phyloP scores from a whole-genome alignment of 2,888 invertebrate species.

The Chaetoderma sp. region DNA sequence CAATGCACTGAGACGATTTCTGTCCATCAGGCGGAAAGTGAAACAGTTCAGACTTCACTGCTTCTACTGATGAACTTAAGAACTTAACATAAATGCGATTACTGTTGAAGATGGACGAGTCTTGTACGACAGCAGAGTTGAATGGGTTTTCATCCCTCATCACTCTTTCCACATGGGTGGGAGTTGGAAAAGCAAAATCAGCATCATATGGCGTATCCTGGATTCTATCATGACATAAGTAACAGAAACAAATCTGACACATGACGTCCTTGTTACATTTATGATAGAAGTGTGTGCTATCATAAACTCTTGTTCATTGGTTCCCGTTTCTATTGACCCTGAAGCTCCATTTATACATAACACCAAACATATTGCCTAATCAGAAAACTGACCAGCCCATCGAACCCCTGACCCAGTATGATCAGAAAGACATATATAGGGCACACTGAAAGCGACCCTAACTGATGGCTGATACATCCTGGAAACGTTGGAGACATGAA shows the following conservation, averaged over 20 bases:
- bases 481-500: constrained; percentile 15
- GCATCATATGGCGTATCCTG: no score
- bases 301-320: constrained; percentile 21
- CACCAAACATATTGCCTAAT: constrained; percentile 25
- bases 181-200: not conserved
- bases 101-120: constrained; percentile 18
- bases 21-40: constrained; percentile 18
- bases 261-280: constrained; percentile 14
- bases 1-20: constrained; percentile 16
- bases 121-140: no score
- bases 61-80: no score
- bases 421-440: constrained; percentile 7
- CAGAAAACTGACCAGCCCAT: constrained; percentile 11
- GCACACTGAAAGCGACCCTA: constrained; percentile 28
- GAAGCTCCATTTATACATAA: constrained; percentile 19
- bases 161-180: constrained; percentile 5
- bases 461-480: constrained; percentile 19
- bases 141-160: constrained; percentile 1
- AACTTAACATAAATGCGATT: no score
- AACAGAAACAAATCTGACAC: not conserved
- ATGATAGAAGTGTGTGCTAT: constrained; percentile 21
- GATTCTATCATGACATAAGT: not conserved
- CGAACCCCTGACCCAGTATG: constrained; percentile 1
- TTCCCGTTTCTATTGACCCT: constrained; percentile 23
- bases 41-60: constrained; percentile 23